Evolutionary conservation across 2,888 invertebrate genomes (phyloP), one percentile per base, ranked within the genome.

Genomic region (Fabriciana adippe): DNA sequence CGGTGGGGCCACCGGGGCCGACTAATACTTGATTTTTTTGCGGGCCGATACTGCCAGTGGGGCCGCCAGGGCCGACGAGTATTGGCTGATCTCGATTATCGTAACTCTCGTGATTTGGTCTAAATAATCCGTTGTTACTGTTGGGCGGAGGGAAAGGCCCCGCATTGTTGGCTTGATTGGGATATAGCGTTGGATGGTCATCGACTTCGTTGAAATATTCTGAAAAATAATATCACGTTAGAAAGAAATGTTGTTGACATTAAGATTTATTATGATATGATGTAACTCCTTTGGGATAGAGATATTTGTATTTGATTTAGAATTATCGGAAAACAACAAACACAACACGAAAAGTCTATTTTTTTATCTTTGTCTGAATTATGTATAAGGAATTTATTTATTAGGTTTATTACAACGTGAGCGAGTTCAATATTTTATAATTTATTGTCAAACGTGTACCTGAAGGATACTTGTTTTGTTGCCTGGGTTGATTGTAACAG

Each of bases 401-500:
- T 26, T 26, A 26, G 26, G 26, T 26, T 26, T 26, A 3, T 26
- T 26, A 26, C 26, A 26, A 5, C 4, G 4, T 26, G 26, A 41
- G 11, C 11, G 8, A 8, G 3, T 41, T 41, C 35, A 26, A 16
- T 15, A 62, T 54, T 1, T n/a, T n/a, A 35, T 50, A 18, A 48
- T 53, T 50, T 50, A n/a, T 50, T 61, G 51, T 48, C 3, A 11
- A 41, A 41, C 8, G 8, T 14, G 66, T 66, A 89, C 90, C 89
- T 79, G 85, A 69, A 14, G 68, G 68, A 18, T 60, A 53, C 6
- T 53, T 64, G 21, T 66, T 68, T 14, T 78, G 79, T 48, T 78
- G 77, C 64, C 76, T 78, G 1, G 84, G 80, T 71, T 85, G 82
- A 66, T 93, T 93, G 83, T 93, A 94, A 78, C 95, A 95, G 79